Percentiles rank a stretch among this genome's conserved stretches.
Evolutionary conservation across 1,140 invertebrate species (phyloP).

Genomic region (Halotydeus destructor): DNA sequence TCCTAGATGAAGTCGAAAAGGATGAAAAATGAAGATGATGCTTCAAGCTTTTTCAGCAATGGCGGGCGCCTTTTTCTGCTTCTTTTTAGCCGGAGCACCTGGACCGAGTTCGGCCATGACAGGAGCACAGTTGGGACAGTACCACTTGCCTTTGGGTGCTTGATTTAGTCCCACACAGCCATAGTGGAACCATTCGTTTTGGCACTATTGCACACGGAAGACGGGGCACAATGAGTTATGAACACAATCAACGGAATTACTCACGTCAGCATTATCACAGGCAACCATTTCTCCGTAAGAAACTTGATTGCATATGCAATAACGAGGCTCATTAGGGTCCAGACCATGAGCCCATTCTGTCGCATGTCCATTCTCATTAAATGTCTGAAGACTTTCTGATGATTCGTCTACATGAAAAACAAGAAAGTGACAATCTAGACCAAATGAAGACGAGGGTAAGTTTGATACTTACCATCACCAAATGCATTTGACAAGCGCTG

Average conservation of each 20-base stretch:
- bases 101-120: no score
- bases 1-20: no score
- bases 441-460: no score
- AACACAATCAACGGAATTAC: no score
- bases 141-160: constrained; percentile 95
- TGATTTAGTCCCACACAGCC: constrained; percentile 85
- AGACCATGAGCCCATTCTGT: constrained; percentile 32
- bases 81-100: constrained; percentile 8
- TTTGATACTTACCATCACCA: no score
- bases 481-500: no score
- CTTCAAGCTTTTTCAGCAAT: no score
- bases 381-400: constrained; percentile 21
- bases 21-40: no score
- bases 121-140: constrained; percentile 87
- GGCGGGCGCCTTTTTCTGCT: constrained; percentile 12
- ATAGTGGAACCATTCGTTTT: constrained; percentile 97
- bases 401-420: constrained; percentile 26
- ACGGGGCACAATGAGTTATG: constrained; percentile 9
- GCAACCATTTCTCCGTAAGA: constrained; percentile 98
- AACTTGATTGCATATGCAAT: constrained; percentile 93
- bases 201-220: constrained; percentile 41
- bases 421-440: not conserved
- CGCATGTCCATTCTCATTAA: constrained; percentile 21
- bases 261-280: constrained; percentile 87
- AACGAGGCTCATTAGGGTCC: constrained; percentile 56